phyloP scores from a whole-genome alignment of 2,113 vertebrate species.

The Caranx ignobilis region DNA sequence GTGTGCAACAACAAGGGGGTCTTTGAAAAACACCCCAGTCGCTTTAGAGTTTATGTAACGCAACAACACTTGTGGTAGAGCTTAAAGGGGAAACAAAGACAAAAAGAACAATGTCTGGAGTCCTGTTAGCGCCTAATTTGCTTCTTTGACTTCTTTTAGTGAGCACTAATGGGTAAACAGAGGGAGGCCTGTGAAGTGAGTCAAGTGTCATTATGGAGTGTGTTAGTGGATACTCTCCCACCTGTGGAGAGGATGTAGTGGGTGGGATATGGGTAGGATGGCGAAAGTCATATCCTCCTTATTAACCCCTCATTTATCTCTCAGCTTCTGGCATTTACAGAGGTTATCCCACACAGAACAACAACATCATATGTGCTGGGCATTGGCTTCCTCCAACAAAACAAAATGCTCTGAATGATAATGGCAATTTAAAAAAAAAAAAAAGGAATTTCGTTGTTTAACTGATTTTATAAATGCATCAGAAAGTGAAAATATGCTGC shows the following conservation, averaged over 20 bases:
- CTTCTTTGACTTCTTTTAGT: neutral
- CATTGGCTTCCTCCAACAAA: too few relatives aligned
- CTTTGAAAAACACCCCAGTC: constrained; percentile 16
- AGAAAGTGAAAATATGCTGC: neutral
- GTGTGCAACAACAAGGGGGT: constrained; percentile 24
- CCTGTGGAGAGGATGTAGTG: constrained; percentile 8
- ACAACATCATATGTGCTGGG: too few relatives aligned
- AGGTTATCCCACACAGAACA: neutral
- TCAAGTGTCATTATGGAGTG: neutral
- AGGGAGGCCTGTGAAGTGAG: constrained; percentile 12
- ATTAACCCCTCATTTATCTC: neutral
- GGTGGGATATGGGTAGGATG: neutral
- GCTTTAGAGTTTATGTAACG: constrained; percentile 37
- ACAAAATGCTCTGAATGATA: too few relatives aligned
- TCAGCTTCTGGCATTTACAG: neutral
- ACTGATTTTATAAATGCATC: neutral
- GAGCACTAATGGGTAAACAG: constrained; percentile 21
- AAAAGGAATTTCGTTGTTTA: too few relatives aligned
- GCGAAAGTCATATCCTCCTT: neutral
- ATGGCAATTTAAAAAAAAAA: too few relatives aligned
- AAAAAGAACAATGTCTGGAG: constrained; percentile 32
- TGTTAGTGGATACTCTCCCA: neutral
- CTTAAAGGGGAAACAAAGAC: constrained; percentile 18
- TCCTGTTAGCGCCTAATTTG: constrained; percentile 12
- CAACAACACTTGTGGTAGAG: constrained; percentile 27